phyloP scores from a whole-genome alignment of 2,888 invertebrate genomes.

The Aphidoletes aphidimyza region DNA sequence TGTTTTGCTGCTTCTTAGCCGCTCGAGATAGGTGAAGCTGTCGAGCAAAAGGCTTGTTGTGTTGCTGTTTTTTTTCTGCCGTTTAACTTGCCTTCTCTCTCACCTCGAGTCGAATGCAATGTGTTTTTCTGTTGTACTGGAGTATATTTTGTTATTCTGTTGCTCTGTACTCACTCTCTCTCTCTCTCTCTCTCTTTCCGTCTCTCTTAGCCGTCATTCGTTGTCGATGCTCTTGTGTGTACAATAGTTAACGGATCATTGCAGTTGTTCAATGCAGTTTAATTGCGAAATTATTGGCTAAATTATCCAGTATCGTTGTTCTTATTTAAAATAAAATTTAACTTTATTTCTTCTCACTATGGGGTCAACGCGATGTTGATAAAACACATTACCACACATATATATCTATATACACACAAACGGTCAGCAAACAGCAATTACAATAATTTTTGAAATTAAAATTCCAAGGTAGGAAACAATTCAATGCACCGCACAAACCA shows the following conservation, averaged over 20 bases:
- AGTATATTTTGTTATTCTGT: slow-evolving; percentile 17
- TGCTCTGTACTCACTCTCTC: no score
- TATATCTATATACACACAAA: no score
- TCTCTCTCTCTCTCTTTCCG: no score
- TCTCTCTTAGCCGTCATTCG: background rate
- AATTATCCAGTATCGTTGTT: slow-evolving; percentile 49
- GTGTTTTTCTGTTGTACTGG: no score
- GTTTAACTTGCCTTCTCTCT: no score
- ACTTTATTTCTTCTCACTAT: slow-evolving; percentile 46
- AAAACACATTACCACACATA: background rate
- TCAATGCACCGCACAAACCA: no score
- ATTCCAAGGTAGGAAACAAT: background rate
- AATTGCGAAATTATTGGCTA: slow-evolving; percentile 51
- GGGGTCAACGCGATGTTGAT: background rate
- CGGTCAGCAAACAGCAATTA: background rate
- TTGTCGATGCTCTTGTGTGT: background rate
- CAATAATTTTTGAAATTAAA: slow-evolving; percentile 20
- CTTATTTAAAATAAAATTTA: slow-evolving; percentile 43
- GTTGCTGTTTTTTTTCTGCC: no score
- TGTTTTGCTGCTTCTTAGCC: background rate
- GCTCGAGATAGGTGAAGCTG: no score
- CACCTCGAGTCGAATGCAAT: no score
- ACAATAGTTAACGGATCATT: slow-evolving; percentile 53
- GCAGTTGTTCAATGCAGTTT: slow-evolving; percentile 44
- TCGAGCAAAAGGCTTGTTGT: no score